Percentiles rank a stretch among this genome's conserved stretches.
phyloP scores from a whole-genome alignment of 2,797 vertebrate genomes.

The Acestrorhynchus altus region DNA sequence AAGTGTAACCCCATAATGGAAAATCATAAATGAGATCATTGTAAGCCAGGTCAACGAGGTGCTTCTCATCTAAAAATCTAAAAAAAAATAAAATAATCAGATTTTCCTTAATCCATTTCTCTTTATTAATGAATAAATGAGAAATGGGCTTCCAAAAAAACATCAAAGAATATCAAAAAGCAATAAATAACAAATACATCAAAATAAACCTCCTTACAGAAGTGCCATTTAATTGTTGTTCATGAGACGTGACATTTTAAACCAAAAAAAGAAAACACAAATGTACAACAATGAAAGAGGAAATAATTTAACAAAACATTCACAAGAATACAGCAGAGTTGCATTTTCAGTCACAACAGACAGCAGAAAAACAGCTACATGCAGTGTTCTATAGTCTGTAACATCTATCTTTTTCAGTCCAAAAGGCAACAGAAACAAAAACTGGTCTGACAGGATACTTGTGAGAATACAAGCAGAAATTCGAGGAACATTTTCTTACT shows the following conservation, averaged over 20 bases:
- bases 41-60: too few relatives aligned
- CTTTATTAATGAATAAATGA: too few relatives aligned
- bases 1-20: too few relatives aligned
- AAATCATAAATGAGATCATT: too few relatives aligned
- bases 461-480: neutral
- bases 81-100: too few relatives aligned
- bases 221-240: slow-evolving; percentile 6
- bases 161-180: too few relatives aligned
- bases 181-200: neutral
- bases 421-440: neutral
- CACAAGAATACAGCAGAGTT: slow-evolving; percentile 13
- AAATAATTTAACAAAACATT: slow-evolving; percentile 30
- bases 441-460: neutral
- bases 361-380: slow-evolving; percentile 1
- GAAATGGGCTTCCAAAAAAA: too few relatives aligned
- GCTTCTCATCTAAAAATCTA: too few relatives aligned
- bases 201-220: neutral
- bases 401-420: neutral
- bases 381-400: neutral
- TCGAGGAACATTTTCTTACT: neutral
- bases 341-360: slow-evolving; percentile 23
- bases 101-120: too few relatives aligned
- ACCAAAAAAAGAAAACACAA: neutral
- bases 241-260: slow-evolving; percentile 1
- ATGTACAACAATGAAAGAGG: neutral